Evolutionary conservation across 2,888 invertebrate species (phyloP), one percentile per base, ranked within the genome.

Genomic region (Nineta flava): DNA sequence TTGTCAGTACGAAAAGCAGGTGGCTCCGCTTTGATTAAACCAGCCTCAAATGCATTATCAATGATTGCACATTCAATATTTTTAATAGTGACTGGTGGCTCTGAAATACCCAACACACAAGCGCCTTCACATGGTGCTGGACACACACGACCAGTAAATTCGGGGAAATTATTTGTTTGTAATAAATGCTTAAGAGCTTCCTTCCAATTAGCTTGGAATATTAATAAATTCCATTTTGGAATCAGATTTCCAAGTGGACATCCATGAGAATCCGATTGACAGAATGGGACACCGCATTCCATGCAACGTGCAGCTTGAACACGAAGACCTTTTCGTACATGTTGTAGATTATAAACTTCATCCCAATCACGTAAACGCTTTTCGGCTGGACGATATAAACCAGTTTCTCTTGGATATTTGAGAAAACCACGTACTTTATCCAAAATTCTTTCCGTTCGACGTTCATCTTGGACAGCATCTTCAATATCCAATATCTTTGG

Each of bases 271-370:
- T 78, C 77, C 35, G 90, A 90, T 64, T 93, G 92, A 63, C 99
- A 99, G 73, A 95, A 94, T 9, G 94, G 94, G n/a, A 99, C 94
- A 19, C 97, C 97, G 67, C 97, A 97, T 62, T 97, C 97, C 97
- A 97, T 97, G 64, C 97, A 99, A 42, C 94, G 76, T 0, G 95
- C 93, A 2, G 95, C 93, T 65, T 95, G 95, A 9, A 84, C 77
- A 47, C 84, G 75, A 42, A 99, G 73, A n/a, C 90, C 91, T 65
- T 87, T 86, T 7, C 91, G 80, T 9, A 97, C 91, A 57, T 83
- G 83, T 13, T 74, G 73, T 60, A 82, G 83, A 65, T 92, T 87
- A 70, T 93, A 96, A 55, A 99, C 90, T 73, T 99, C 99, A 55
- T 91, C 83, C 96, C 96, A 99, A 68, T 99, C 97, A 54, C 88